These are phyloP conservation scores for Crioceris asparagi DNA, from an alignment of 2,888 invertebrate species.

Conservation along the genomic window DNA sequence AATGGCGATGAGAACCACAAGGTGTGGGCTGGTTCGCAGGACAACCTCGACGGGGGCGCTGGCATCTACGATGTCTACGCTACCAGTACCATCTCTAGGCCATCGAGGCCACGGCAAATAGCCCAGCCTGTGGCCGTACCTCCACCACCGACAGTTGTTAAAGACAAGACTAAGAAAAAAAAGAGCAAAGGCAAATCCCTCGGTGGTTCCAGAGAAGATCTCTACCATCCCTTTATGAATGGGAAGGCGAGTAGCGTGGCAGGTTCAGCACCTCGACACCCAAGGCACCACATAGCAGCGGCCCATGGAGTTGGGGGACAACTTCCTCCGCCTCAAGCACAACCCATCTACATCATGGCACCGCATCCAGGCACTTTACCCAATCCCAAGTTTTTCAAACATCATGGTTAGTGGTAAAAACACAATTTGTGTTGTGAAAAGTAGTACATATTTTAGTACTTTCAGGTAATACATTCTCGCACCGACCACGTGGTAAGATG, in stretches of 20 bases:
- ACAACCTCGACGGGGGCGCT: constrained; percentile 50
- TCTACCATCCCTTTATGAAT: constrained; percentile 46
- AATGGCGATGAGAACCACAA: constrained; percentile 92
- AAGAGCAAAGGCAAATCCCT: constrained; percentile 43
- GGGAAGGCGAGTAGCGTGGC: constrained; percentile 37
- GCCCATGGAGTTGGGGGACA: constrained; percentile 25
- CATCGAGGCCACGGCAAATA: constrained; percentile 71
- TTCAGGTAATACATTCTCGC: constrained; percentile 28
- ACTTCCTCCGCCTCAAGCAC: constrained; percentile 6
- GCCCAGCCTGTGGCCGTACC: constrained; percentile 66
- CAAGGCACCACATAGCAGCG: constrained; percentile 16
- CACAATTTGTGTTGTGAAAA: background rate
- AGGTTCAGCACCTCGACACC: constrained; percentile 40
- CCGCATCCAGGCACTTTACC: constrained; percentile 35
- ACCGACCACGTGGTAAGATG: constrained; percentile 42
- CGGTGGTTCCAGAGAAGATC: constrained; percentile 39
- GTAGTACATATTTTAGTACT: background rate
- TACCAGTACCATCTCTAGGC: constrained; percentile 49
- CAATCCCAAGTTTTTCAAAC: constrained; percentile 39
- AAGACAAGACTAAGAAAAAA: constrained; percentile 51
- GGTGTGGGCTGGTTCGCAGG: constrained; percentile 74
- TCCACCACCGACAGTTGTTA: constrained; percentile 64
- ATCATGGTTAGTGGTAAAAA: constrained; percentile 30
- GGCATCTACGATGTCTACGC: constrained; percentile 57
- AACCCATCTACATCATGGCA: constrained; percentile 35